Conservation (phyloP, 1,140 invertebrate genomes). For the Magallana gigas region DNA sequence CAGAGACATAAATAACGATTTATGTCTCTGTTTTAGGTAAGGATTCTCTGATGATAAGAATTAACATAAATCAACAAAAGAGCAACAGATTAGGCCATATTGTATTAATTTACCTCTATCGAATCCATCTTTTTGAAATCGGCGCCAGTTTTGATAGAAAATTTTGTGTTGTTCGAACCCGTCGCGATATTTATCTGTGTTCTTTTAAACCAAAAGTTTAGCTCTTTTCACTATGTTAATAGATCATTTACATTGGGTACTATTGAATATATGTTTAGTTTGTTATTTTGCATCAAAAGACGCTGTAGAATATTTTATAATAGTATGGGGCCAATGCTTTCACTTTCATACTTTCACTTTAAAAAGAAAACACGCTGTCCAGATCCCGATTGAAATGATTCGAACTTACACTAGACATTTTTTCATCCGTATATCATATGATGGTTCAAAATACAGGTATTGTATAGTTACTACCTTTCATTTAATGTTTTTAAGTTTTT, state of each 20-base stretch:
- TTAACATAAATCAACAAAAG: no score
- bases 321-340: not conserved
- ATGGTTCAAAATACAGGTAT: constrained; percentile 20
- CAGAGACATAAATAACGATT: no score
- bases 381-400: not conserved
- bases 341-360: constrained; percentile 7
- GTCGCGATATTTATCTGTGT: not conserved
- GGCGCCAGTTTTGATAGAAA: not conserved
- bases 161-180: not conserved
- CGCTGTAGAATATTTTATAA: not conserved
- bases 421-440: constrained; percentile 16
- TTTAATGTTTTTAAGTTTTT: no score
- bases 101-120: no score
- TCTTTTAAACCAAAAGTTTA: not conserved
- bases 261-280: not conserved
- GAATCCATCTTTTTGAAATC: not conserved
- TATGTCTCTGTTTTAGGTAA: no score
- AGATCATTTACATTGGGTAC: not conserved
- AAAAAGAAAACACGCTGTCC: not conserved
- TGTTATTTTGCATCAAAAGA: not conserved
- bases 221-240: not conserved
- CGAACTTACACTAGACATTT: not conserved
- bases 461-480: no score
- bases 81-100: no score
- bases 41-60: no score